Conservation (phyloP, 2,888 invertebrate species). For the Hemicrepidius hirtus region DNA sequence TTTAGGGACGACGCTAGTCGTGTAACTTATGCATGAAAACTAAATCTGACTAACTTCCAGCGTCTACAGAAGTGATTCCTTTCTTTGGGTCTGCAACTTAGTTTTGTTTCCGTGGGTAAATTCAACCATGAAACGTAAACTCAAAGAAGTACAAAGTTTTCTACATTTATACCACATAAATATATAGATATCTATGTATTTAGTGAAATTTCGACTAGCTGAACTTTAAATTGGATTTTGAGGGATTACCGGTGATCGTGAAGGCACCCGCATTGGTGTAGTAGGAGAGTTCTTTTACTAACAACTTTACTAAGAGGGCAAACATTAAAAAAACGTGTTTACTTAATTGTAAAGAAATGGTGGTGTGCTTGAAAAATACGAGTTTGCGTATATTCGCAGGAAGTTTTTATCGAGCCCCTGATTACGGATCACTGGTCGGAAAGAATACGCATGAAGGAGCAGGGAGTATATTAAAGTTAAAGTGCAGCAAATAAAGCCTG, state of each 20-base stretch:
- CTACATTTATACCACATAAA: neutral
- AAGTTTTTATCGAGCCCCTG: neutral
- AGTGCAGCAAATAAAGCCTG: constrained; percentile 7
- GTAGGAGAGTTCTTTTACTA: neutral
- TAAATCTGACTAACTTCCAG: constrained; percentile 36
- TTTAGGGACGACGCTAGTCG: constrained; percentile 40
- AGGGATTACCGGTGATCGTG: neutral
- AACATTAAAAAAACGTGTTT: constrained; percentile 9
- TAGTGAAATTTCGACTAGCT: neutral
- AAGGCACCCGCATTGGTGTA: neutral
- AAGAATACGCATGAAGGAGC: constrained; percentile 13
- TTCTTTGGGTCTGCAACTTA: constrained; percentile 3
- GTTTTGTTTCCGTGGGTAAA: neutral
- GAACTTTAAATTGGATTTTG: neutral
- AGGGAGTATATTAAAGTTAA: constrained; percentile 15
- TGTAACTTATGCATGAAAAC: constrained; percentile 47
- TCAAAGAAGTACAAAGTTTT: neutral
- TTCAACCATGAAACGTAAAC: neutral
- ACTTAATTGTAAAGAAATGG: constrained; percentile 14
- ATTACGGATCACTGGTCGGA: neutral
- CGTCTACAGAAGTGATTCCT: constrained; percentile 2
- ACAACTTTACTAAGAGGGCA: constrained; percentile 10
- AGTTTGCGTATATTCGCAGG: constrained; percentile 5
- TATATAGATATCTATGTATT: neutral
- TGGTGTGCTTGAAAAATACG: neutral